Evolutionary conservation across 2,797 vertebrate species (phyloP), one percentile per base, ranked within the genome.

Genomic region (Rachycentron canadum): DNA sequence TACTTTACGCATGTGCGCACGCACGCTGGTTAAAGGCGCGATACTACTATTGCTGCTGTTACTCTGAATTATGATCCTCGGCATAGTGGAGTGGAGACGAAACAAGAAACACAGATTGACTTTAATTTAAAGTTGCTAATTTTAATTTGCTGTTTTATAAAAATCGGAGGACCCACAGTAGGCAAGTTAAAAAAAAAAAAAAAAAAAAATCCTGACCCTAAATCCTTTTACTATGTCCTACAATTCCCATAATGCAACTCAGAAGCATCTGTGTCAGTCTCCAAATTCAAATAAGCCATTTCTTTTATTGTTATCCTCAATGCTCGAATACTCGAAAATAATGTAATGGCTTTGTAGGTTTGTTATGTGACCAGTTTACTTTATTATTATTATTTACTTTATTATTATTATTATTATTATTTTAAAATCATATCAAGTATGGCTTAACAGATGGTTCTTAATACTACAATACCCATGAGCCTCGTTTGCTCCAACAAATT

Each of bases 1-100:
- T 14, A 87, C 64, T 86, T 81, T 88, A 89, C 90, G 86, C 88
- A 81, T 89, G 90, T 86, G 87, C 90, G 85, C 84, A 83, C 86
- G 86, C 82, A 86, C 79, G 81, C 56, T 64, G 80, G 25, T 82
- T 83, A 86, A 88, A 90, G 90, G 84, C 81, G 74, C 89, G 87
- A 78, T 59, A 67, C 82, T 84, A 67, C 77, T 76, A 45, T 71
- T 47, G 57, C 28, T 61, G 69, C 63, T 75, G 25, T 25, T 64
- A 23, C 73, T 61, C 49, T 79, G 61, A 81, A 67, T 53, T 81
- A 68, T 66, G 67, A 69, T 69, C 12, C 38, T 30, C 58, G 36
- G 40, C 49, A 36, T 19, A 64, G 65, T 1, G 64, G 53, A 60
- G 65, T 0, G 23, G 56, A 65, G 50, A 63, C 12, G 13, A 43